Percentiles rank a stretch among this genome's conserved stretches.
phyloP scores from a whole-genome alignment of 2,888 invertebrate species.

The Margaritifera margaritifera region DNA sequence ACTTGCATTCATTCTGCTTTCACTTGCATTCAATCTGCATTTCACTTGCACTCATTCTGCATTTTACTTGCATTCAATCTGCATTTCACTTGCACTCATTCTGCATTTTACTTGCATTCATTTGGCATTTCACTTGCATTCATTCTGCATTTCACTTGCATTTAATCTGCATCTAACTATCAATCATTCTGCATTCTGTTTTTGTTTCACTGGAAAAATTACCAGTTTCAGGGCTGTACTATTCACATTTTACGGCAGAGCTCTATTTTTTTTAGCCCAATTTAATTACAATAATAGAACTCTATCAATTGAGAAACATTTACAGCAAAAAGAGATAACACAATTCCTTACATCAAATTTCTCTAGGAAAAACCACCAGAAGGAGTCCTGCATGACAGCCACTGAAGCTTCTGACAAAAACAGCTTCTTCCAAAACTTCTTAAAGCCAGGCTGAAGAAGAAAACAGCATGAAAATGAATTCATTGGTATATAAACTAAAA shows the following conservation, averaged over 20 bases:
- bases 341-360: slow-evolving; percentile 47
- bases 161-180: too few species aligned
- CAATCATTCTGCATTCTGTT: too few species aligned
- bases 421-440: slow-evolving; percentile 71
- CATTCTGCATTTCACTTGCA: too few species aligned
- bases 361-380: slow-evolving; percentile 71
- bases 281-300: neutral
- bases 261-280: neutral
- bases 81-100: too few species aligned
- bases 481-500: neutral
- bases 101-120: too few species aligned
- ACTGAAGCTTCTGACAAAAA: slow-evolving; percentile 71
- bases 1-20: too few species aligned
- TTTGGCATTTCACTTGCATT: too few species aligned
- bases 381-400: slow-evolving; percentile 70
- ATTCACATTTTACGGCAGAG: neutral
- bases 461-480: neutral
- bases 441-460: slow-evolving; percentile 66
- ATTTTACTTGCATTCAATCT: too few species aligned
- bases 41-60: too few species aligned
- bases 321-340: neutral
- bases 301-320: neutral
- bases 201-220: too few species aligned
- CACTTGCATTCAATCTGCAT: too few species aligned
- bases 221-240: too few species aligned